Evolutionary conservation across 2,888 invertebrate genomes (phyloP), one percentile per base, ranked within the genome.

Genomic region (Hemaris fuciformis): DNA sequence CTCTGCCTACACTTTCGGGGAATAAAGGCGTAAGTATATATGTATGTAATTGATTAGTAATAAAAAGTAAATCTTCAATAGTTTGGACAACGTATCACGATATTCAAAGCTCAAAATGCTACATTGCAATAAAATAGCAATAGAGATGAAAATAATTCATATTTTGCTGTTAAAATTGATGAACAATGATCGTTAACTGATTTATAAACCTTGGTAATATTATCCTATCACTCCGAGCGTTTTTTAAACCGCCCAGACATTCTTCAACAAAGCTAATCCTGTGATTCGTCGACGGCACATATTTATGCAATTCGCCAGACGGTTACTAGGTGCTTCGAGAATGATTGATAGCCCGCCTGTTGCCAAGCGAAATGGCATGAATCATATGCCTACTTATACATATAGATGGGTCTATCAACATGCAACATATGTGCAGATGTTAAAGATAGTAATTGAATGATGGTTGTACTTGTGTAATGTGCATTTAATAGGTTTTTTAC

Each of bases 341-440:
- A 67, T 74, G 78, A 76, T 73, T 69, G 75, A 78, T 73, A 64
- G 61, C 23, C 25, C 61, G 56, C 59, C 61, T 68, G 71, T 76
- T 73, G 67, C 75, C 66, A 73, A 66, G 68, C 62, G 68, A 64
- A 62, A 62, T 61, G 61, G 61, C 62, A 73, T 74, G 69, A 75
- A 70, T 75, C 72, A 69, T 64, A 57, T 56, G 31, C 27, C 48
- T 65, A 64, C 66, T 62, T 65, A 64, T 70, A 66, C 53, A 62
- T 66, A 57, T 41, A 59, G 60, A 63, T 57, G 43, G 56, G 61
- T 34, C 57, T 27, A 62, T 70, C 66, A 72, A 67, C 64, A 67
- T 67, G 64, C 64, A 70, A 41, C 59, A 48, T 60, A 60, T 63
- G 66, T 64, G 63, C 66, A 63, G 68, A 63, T 70, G 63, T 60